These are phyloP conservation scores for Hirtodrosophila trivittata DNA, from an alignment of 2,888 invertebrate species.

Conservation along the genomic window DNA sequence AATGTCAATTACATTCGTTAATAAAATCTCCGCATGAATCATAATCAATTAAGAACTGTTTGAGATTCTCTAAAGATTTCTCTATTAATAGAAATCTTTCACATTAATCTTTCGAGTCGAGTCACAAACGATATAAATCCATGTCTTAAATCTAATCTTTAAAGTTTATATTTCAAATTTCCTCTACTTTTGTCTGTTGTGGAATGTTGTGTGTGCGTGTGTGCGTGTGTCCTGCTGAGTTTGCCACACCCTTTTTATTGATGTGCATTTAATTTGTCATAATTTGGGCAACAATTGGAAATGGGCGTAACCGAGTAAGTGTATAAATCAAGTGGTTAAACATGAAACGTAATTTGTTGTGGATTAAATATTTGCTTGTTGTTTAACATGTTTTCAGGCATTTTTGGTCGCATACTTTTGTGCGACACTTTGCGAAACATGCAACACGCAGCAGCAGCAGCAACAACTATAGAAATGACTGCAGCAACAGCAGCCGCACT, in stretches of 20 bases:
- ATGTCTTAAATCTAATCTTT: no score
- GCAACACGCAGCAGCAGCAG: conserved; percentile 41
- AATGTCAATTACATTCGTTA: no score
- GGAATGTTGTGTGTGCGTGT: no score
- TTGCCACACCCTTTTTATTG: conserved; percentile 25
- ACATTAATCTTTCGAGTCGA: no score
- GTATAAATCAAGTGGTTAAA: conserved; percentile 76
- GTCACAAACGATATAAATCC: no score
- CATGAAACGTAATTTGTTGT: conserved; percentile 73
- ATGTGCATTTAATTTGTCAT: conserved; percentile 67
- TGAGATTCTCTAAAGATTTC: no score
- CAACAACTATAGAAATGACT: conserved; percentile 37
- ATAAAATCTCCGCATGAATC: no score
- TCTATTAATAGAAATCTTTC: no score
- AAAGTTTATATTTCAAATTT: no score
- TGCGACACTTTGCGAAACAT: conserved; percentile 58
- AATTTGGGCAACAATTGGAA: conserved; percentile 62
- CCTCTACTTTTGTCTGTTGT: no score
- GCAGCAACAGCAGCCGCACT: conserved; percentile 51
- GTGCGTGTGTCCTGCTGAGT: neutral
- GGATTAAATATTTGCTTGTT: conserved; percentile 67
- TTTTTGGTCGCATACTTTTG: conserved; percentile 51
- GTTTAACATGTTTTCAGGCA: conserved; percentile 47
- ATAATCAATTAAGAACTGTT: no score
- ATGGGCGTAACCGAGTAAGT: conserved; percentile 38